Conservation (phyloP, 2,797 vertebrate genomes). For the Triplophysa yarkandensis region DNA sequence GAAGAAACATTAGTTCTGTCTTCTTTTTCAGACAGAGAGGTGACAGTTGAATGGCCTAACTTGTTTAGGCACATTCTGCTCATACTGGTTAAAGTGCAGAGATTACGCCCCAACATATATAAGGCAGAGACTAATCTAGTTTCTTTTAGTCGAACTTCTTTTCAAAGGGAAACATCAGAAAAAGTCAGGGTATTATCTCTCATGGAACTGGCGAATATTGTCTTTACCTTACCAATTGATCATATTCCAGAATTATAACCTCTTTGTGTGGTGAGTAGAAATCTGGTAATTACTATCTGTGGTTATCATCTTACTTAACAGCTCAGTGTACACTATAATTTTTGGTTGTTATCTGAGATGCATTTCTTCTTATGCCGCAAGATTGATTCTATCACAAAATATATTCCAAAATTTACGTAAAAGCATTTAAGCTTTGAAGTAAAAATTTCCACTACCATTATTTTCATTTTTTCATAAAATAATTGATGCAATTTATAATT, state of each 20-base stretch:
- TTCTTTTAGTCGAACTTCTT: conserved; percentile 7
- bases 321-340: no score
- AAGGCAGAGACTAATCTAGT: conserved; percentile 16
- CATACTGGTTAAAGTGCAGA: conserved; percentile 61
- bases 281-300: neutral
- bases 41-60: conserved; percentile 64
- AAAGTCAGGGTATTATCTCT: neutral
- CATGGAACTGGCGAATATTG: neutral
- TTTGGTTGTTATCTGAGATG: no score
- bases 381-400: no score
- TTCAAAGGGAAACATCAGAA: neutral
- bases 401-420: no score
- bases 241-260: neutral
- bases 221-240: neutral
- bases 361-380: no score
- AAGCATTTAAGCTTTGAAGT: no score
- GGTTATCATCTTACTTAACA: no score
- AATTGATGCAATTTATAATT: no score
- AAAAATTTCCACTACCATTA: no score
- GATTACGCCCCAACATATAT: conserved; percentile 62
- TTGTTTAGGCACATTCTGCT: conserved; percentile 73
- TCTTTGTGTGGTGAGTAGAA: conserved; percentile 22
- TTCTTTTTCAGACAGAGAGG: conserved; percentile 22
- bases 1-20: conserved; percentile 7
- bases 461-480: no score